Percentiles rank a stretch among this genome's conserved stretches.
Conservation (phyloP, 1,140 invertebrate species). For the Coelopa frigida region DNA sequence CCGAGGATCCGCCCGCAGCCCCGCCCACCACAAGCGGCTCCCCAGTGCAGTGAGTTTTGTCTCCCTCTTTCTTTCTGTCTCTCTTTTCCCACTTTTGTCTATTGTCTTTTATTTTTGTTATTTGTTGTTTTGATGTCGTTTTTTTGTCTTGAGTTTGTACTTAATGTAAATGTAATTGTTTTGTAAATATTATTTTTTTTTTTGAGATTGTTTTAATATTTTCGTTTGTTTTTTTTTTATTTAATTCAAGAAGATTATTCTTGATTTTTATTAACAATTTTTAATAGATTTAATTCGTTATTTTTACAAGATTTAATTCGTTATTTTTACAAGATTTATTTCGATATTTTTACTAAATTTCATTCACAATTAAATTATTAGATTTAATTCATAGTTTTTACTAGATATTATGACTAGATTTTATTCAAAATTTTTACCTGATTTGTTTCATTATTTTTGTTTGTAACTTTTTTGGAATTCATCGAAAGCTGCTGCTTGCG, state of each 20-base stretch:
- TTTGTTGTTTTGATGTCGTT: too few relatives aligned
- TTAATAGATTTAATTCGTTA: neutral
- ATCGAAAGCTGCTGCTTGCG: too few relatives aligned
- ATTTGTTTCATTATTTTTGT: constrained; percentile 4
- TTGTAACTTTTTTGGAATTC: too few relatives aligned
- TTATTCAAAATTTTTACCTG: neutral
- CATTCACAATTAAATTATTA: too few relatives aligned
- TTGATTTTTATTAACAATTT: neutral
- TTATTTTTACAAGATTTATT: neutral
- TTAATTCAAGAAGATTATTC: neutral
- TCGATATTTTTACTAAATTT: neutral
- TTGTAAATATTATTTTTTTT: neutral
- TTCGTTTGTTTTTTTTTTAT: constrained; percentile 5
- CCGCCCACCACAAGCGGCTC: constrained; percentile 32
- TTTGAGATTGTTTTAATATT: neutral
- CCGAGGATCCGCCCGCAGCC: constrained; percentile 30
- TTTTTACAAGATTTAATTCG: neutral
- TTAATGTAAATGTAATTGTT: too few relatives aligned
- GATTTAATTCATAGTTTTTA: too few relatives aligned
- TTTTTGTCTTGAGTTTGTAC: too few relatives aligned
- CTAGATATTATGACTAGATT: neutral
- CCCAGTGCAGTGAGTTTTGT: constrained; percentile 60
- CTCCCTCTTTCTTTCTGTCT: constrained; percentile 15
- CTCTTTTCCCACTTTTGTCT: constrained; percentile 8
- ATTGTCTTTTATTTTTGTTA: constrained; percentile 14